Evolutionary conservation across 2,888 invertebrate genomes (phyloP).

Genomic region (Pseudococcus viburni): DNA sequence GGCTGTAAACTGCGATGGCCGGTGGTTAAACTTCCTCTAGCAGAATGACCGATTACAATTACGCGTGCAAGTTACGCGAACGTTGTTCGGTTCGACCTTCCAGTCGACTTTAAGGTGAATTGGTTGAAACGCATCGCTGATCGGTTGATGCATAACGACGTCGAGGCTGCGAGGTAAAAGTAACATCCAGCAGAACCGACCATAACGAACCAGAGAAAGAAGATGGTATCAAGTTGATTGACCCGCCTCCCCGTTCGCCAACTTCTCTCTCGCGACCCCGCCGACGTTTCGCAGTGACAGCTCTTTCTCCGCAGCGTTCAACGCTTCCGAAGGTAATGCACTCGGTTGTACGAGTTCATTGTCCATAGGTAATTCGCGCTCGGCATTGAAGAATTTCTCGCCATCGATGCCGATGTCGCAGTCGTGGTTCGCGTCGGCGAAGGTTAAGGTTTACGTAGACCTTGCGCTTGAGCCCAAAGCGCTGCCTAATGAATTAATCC

Average conservation of each 20-base stretch:
- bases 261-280: neutral
- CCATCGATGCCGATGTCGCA: neutral
- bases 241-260: slow-evolving; percentile 27
- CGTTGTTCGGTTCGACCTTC: slow-evolving; percentile 49
- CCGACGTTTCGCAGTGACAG: slow-evolving; percentile 18
- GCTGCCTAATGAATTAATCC: neutral
- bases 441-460: slow-evolving; percentile 37
- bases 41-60: slow-evolving; percentile 55
- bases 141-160: slow-evolving; percentile 5
- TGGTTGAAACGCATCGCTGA: slow-evolving; percentile 45
- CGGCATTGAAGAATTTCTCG: slow-evolving; percentile 44
- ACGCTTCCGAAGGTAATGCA: slow-evolving; percentile 39
- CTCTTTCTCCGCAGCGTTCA: slow-evolving; percentile 33
- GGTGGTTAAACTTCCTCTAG: slow-evolving; percentile 19
- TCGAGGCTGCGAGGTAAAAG: slow-evolving; percentile 25
- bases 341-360: slow-evolving; percentile 34
- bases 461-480: slow-evolving; percentile 3
- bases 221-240: slow-evolving; percentile 51
- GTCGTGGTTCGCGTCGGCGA: neutral
- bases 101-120: slow-evolving; percentile 48
- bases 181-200: slow-evolving; percentile 8
- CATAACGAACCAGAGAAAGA: slow-evolving; percentile 42
- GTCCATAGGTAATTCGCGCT: slow-evolving; percentile 36
- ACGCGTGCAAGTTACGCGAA: slow-evolving; percentile 50
- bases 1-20: neutral